A percentile compares a stretch with the other conserved stretches of the same genome.
Evolutionary conservation across 2,113 vertebrate genomes (phyloP).

Genomic region (Brachyhypopomus gauderio): DNA sequence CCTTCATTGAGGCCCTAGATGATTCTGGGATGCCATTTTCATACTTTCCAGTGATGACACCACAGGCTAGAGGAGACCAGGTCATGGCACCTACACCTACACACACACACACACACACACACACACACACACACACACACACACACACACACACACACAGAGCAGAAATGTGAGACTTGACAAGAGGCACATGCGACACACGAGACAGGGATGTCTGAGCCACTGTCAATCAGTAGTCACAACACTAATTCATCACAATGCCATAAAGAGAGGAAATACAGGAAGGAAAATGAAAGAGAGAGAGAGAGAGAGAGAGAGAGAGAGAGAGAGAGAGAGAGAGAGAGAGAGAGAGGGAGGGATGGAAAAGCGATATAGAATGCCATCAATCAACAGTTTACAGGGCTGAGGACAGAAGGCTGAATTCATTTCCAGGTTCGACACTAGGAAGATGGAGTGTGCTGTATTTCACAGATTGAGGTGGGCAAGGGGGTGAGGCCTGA

Average conservation of each 20-base stretch:
- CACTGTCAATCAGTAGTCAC: not conserved
- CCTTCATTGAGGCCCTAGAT: conserved; percentile 96
- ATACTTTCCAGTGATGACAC: conserved; percentile 97
- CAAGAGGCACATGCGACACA: not conserved
- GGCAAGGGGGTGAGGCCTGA: not conserved
- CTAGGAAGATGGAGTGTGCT: not conserved
- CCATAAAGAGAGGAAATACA: not conserved
- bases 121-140: conserved; percentile 8
- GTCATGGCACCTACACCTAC: conserved; percentile 97
- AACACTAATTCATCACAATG: conserved; percentile 8
- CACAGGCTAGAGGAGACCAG: conserved; percentile 96
- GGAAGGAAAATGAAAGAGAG: not conserved
- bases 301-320: not conserved
- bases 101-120: not conserved
- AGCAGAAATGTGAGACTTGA: not conserved
- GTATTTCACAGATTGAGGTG: not conserved
- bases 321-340: not conserved
- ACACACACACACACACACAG: not conserved
- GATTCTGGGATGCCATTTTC: conserved; percentile 94
- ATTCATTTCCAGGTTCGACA: conserved; percentile 29
- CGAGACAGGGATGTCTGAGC: not conserved
- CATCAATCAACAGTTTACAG: not conserved
- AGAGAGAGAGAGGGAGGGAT: not conserved
- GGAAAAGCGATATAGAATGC: not conserved
- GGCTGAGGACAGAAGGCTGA: not conserved